These are phyloP conservation scores for Athalia cordata DNA, from an alignment of 2,888 invertebrate species.

Conservation along the genomic window DNA sequence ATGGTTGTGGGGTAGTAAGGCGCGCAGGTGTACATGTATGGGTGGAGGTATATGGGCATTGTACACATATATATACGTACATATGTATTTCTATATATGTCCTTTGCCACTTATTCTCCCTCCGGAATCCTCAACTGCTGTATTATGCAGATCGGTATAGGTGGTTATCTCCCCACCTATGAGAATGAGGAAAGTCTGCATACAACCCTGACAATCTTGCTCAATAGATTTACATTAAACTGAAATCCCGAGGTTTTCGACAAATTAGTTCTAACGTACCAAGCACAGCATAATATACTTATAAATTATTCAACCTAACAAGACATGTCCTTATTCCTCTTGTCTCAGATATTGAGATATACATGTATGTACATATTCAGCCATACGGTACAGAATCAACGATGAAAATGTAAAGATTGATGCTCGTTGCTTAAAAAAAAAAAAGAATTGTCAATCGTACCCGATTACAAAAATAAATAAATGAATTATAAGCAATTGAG, in stretches of 20 bases:
- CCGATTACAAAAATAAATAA: too few relatives aligned
- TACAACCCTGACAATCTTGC: conserved; percentile 17
- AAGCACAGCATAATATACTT: conserved; percentile 11
- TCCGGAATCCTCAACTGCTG: conserved; percentile 35
- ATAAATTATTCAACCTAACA: conserved; percentile 26
- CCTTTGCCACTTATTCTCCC: neutral
- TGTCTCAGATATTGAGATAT: too few relatives aligned
- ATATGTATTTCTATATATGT: neutral
- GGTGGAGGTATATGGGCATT: neutral
- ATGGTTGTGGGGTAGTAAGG: too few relatives aligned
- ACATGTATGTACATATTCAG: too few relatives aligned
- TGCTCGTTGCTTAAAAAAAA: too few relatives aligned
- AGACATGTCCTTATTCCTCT: neutral
- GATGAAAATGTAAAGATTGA: too few relatives aligned
- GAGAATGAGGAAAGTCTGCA: neutral
- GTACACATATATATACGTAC: neutral
- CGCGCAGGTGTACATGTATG: too few relatives aligned
- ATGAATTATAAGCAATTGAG: neutral
- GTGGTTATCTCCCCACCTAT: too few relatives aligned
- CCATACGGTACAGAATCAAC: too few relatives aligned
- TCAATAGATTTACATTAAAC: conserved; percentile 41
- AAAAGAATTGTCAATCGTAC: too few relatives aligned
- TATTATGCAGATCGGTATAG: conserved; percentile 38
- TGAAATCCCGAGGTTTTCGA: conserved; percentile 32
- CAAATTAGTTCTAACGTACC: conserved; percentile 30